These are phyloP conservation scores for Eueides isabella DNA, from an alignment of 1,140 invertebrate genomes.

Conservation along the genomic window DNA sequence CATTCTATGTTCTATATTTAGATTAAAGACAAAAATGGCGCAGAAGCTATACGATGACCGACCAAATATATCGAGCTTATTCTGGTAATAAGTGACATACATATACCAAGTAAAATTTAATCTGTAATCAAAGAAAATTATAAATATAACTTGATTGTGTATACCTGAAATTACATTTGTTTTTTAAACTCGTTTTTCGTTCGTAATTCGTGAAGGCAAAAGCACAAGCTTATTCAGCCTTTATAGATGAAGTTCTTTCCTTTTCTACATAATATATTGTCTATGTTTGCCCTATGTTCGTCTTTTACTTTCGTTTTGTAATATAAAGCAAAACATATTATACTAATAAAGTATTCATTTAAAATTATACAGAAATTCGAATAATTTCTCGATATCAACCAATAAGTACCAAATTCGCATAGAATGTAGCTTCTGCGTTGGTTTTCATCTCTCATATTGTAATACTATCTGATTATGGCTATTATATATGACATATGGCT, in stretches of 20 bases:
- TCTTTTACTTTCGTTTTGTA: too few relatives aligned
- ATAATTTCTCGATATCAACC: not conserved
- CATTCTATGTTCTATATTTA: constrained; percentile 10
- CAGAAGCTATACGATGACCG: constrained; percentile 33
- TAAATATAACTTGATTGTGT: too few relatives aligned
- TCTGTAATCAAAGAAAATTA: too few relatives aligned
- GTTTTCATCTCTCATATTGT: not conserved
- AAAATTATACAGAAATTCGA: not conserved
- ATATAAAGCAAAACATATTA: too few relatives aligned
- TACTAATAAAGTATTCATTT: too few relatives aligned
- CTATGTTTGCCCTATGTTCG: too few relatives aligned
- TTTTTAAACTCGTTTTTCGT: not conserved
- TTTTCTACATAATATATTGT: too few relatives aligned
- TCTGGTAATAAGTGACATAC: constrained; percentile 23
- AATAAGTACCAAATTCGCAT: not conserved
- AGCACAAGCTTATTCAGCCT: too few relatives aligned
- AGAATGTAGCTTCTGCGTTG: constrained; percentile 4
- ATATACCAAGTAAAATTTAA: constrained; percentile 12
- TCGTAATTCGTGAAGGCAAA: too few relatives aligned
- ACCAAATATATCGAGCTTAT: constrained; percentile 35
- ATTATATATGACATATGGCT: constrained; percentile 27
- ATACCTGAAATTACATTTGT: not conserved
- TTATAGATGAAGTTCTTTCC: too few relatives aligned
- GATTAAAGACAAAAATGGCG: constrained; percentile 16
- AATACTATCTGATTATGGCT: not conserved